Evolutionary conservation across 2,797 vertebrate genomes (phyloP), one percentile per base, ranked within the genome.

Genomic region (Gorsachius magnificus): DNA sequence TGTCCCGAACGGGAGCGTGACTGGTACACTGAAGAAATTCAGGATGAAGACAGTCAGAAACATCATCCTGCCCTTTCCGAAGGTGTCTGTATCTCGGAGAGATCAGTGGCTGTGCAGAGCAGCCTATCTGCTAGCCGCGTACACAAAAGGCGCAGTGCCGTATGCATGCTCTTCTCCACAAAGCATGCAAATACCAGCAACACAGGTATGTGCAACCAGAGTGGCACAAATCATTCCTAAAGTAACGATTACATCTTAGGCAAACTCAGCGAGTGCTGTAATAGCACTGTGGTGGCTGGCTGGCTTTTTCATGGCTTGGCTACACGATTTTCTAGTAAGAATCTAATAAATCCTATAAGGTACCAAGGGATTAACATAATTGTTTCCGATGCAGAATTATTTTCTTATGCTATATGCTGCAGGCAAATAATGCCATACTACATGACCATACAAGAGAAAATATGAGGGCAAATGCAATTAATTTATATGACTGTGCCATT

Each of bases 1-100:
- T 71, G 33, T 71, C 38, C 36, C 0, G 0, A 41, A 50, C 0
- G 1, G 56, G 21, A 75, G 31, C 72, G 64, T 0, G 0, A 61
- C 3, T 0, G 16, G 7, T 14, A 58, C 10, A 74, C 35, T 41
- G 56, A 74, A 50, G 18, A 46, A 83, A 72, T 22, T 33, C 3
- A n/a, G 28, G 35, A 28, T 38, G 54, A 36, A 76, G 63, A 33
- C 43, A 56, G 33, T 6, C 58, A 64, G 70, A 70, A 90, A 72
- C 10, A 9, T 45, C 81, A 87, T 48, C 41, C 72, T 72, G 46
- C 54, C 60, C 82, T 14, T 89, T 74, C 63, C 8, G 4, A n/a
- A 83, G 69, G 83, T 4, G 5, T 35, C 90, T 38, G 29, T 41
- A 20, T 43, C 83, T 77, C 11, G 63, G 35, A 45, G 24, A 69